phyloP scores from a whole-genome alignment of 2,888 invertebrate genomes.

The Ptycholaimellus sp. region DNA sequence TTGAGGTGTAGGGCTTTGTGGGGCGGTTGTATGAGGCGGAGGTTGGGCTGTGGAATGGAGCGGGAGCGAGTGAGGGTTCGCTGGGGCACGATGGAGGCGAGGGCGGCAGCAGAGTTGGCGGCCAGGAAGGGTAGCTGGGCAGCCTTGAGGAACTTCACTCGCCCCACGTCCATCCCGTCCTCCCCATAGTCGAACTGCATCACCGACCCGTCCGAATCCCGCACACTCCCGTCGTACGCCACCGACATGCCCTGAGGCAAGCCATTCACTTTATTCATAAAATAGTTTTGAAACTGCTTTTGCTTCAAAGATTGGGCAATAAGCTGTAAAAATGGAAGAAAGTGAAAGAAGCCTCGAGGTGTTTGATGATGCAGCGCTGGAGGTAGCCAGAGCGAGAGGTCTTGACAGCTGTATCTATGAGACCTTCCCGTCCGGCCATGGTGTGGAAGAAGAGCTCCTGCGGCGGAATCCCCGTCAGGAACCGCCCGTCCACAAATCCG shows the following conservation, averaged over 20 bases:
- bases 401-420: slow-evolving; percentile 97
- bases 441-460: slow-evolving; percentile 98
- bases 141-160: slow-evolving; percentile 53
- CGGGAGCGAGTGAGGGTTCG: too few relatives aligned
- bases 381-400: slow-evolving; percentile 93
- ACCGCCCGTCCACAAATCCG: slow-evolving; percentile 82
- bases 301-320: too few relatives aligned
- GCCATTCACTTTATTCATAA: too few relatives aligned
- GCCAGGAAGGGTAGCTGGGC: slow-evolving; percentile 54
- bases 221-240: slow-evolving; percentile 73
- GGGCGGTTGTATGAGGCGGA: too few relatives aligned
- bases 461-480: slow-evolving; percentile 90
- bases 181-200: slow-evolving; percentile 82
- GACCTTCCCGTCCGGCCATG: slow-evolving; percentile 96
- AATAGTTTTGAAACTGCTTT: too few relatives aligned
- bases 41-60: too few relatives aligned
- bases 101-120: slow-evolving; percentile 37
- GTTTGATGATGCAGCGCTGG: slow-evolving; percentile 84
- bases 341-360: slow-evolving; percentile 95
- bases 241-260: too few relatives aligned
- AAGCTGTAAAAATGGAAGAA: too few relatives aligned
- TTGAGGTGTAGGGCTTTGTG: too few relatives aligned
- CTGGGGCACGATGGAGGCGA: slow-evolving; percentile 29
- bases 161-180: slow-evolving; percentile 55
- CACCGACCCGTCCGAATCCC: slow-evolving; percentile 73